Evolutionary conservation across 2,888 invertebrate species (phyloP), one percentile per base, ranked within the genome.

Genomic region (Stenchaetothrips biformis): DNA sequence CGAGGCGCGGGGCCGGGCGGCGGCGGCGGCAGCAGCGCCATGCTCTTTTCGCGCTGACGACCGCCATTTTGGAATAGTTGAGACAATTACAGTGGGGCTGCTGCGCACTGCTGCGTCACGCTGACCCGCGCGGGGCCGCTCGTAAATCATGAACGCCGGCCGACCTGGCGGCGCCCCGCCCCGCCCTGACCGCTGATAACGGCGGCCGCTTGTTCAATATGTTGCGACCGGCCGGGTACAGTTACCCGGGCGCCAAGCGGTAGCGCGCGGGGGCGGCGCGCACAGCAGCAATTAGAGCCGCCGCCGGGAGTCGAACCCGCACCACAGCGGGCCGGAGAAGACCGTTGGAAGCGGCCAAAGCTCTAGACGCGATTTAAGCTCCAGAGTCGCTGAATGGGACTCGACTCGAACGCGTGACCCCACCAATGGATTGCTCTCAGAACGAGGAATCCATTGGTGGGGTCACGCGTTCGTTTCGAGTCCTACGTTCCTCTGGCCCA

Each of bases 1-100:
- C 18, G 13, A 18, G 59, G 59, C 18, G 59, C 18, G 59, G 59
- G 59, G 59, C 59, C 6, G 13, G 37, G n/a, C n/a, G 2, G 37
- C 1, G 37, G 37, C 37, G 37, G 37, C 37, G 2, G 37, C 37
- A 37, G 2, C 59, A n/a, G 37, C 13, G 59, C 59, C 13, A 16
- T 59, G 13, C 59, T 59, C 59, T 59, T 18, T 59, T 59, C 59
- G 59, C 25, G 67, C 67, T 21, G 67, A 74, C 67, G 9, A 25
- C 67, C 67, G 67, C 67, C 67, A 74, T 74, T 25, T 74, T 74
- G 67, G 67, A 74, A 74, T 74, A 74, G 67, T 74, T 74, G 67
- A 21, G 67, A 74, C 67, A 74, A 74, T 74, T 74, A 74, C 25
- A 59, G 59, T 59, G 59, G 59, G 37, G 37, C 37, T 37, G 37